A percentile compares a stretch with the other conserved stretches of the same genome.
Evolutionary conservation across 2,797 vertebrate genomes (phyloP).

Genomic region (Eulemur mongoz): DNA sequence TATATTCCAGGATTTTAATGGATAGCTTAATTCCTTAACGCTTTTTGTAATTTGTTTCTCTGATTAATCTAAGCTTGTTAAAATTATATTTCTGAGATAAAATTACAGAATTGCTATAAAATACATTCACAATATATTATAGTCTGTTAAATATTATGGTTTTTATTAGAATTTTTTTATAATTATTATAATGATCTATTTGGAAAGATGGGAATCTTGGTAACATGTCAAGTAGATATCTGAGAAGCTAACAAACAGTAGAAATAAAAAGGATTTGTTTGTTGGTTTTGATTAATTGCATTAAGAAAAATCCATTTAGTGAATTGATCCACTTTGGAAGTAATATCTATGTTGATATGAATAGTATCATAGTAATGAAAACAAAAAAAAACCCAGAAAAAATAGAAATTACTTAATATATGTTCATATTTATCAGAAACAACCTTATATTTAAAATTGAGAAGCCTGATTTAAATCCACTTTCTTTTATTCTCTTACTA

Average conservation of each 20-base stretch:
- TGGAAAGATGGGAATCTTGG: not conserved
- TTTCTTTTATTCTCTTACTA: not conserved
- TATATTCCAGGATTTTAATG: slow-evolving; percentile 17
- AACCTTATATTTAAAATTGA: not conserved
- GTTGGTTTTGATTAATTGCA: slow-evolving; percentile 15
- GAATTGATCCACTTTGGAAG: not conserved
- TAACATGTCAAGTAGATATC: not conserved
- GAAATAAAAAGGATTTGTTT: slow-evolving; percentile 30
- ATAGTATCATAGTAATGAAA: not conserved
- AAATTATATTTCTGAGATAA: slow-evolving; percentile 4
- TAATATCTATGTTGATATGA: not conserved
- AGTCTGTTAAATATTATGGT: not conserved
- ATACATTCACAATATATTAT: not conserved
- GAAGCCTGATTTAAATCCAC: not conserved
- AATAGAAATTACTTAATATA: not conserved
- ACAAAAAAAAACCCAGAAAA: not conserved
- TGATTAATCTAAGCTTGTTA: not conserved
- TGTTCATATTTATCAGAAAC: not conserved
- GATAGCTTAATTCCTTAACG: not conserved
- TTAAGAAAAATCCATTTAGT: slow-evolving; percentile 3
- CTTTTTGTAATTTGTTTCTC: not conserved
- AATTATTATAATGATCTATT: not conserved
- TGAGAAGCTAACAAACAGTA: not conserved
- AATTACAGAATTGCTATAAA: not conserved
- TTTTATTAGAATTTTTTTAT: not conserved